Evolutionary conservation across 2,797 vertebrate genomes (phyloP), one percentile per base, ranked within the genome.

Genomic region (Myoxocephalus aenaeus): DNA sequence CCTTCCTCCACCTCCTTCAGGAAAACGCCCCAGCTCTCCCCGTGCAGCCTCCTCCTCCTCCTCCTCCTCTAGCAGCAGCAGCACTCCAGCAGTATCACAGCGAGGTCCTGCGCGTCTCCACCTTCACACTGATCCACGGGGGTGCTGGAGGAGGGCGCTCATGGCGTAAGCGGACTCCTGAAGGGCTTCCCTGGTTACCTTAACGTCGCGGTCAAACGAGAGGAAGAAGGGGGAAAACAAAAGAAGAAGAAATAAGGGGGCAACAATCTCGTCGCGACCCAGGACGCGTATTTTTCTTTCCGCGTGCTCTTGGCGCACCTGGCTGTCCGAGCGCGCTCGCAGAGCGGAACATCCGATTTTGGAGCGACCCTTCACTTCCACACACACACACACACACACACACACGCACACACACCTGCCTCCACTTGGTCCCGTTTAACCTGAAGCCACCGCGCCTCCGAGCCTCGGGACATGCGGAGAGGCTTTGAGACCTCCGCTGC

Each of bases 11-110:
- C 72, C 77, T 81, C 72, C 70, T 71, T 12, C 25, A 73, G 63
- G 79, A 85, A 84, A 81, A 88, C 88, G 77, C 88, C 85, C 83
- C 81, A 29, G 72, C 74, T 64, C 67, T 70, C 56, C 44, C 61
- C 42, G 61, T 32, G 38, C 66, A 22, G 46, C 61, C 71, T 70
- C 65, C 58, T 56, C 34, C 73, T 57, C 59, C 65, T 69, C 70
- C 61, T 54, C 36, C 75, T 57, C 54, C 57, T 36, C 34, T 32
- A 20, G 11, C 40, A 5, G 48, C 72, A 68, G 65, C 54, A 58
- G 14, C 40, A 7, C 54, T 10, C 11, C 85, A 78, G 77, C 66
- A 38, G 61, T 2, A 9, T 34, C 5, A 48, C 58, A 61, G 44
- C 25, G 66, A 64, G 64, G 40, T 81, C 59, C 65, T 42, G 15